phyloP scores from a whole-genome alignment of 2,113 vertebrate species.

The Lamprologus sp. region DNA sequence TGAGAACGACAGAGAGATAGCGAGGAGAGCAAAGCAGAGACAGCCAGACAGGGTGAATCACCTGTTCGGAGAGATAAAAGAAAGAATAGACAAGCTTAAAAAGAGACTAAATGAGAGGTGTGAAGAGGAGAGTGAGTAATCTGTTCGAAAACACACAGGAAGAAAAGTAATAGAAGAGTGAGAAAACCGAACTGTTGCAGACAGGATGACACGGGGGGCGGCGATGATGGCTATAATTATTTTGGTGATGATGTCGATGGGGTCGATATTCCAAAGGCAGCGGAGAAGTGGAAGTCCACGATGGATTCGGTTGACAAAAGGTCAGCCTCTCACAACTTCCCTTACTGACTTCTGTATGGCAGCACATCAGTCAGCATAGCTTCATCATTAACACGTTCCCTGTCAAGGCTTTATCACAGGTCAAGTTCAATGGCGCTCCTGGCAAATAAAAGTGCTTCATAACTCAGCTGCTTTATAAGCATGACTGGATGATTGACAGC shows the following conservation, averaged over 20 bases:
- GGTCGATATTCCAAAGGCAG: not conserved
- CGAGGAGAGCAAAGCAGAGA: not conserved
- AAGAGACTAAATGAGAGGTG: not conserved
- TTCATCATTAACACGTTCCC: slow-evolving; percentile 50
- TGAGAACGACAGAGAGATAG: slow-evolving; percentile 29
- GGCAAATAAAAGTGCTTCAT: slow-evolving; percentile 56
- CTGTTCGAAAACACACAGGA: not conserved
- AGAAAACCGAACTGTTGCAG: not conserved
- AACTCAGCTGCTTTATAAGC: slow-evolving; percentile 46
- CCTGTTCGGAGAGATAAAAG: slow-evolving; percentile 28
- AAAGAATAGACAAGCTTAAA: not conserved
- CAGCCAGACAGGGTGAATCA: slow-evolving; percentile 6
- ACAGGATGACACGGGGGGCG: not conserved
- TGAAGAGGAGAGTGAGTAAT: not conserved
- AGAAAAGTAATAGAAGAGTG: not conserved
- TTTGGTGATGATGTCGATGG: not conserved
- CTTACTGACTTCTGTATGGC: slow-evolving; percentile 11
- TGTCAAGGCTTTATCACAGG: slow-evolving; percentile 52
- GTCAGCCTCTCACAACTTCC: slow-evolving; percentile 33
- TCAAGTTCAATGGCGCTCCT: slow-evolving; percentile 43
- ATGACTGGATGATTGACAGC: slow-evolving; percentile 47
- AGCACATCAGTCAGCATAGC: slow-evolving; percentile 44
- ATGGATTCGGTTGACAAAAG: slow-evolving; percentile 26
- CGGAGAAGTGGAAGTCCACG: not conserved
- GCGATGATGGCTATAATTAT: not conserved